A percentile compares a stretch with the other conserved stretches of the same genome.
Conservation (phyloP, 2,797 vertebrate genomes). For the Pyrrhura leucotis region DNA sequence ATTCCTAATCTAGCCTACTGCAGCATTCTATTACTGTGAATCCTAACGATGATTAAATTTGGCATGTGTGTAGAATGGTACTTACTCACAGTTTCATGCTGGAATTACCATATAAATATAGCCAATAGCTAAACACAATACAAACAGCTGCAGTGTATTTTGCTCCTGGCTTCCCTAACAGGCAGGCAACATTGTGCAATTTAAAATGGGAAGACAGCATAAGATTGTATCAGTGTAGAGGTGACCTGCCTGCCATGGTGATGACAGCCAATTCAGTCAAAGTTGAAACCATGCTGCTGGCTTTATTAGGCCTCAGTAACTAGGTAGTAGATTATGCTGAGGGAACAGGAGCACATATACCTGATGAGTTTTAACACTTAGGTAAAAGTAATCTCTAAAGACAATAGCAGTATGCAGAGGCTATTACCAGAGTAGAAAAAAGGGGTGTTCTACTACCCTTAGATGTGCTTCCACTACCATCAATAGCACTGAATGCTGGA, state of each 20-base stretch:
- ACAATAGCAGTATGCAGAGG: background rate
- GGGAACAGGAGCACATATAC: background rate
- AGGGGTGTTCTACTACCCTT: background rate
- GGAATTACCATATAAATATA: conserved; percentile 38
- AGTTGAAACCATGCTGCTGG: background rate
- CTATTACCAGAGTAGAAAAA: background rate
- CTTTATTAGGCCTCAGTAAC: background rate
- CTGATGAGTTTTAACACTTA: background rate
- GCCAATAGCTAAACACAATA: background rate
- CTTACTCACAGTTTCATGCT: background rate
- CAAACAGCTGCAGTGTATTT: conserved; percentile 5
- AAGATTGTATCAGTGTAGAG: background rate
- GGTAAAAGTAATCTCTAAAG: background rate
- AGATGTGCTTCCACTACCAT: background rate
- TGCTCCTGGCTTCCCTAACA: background rate
- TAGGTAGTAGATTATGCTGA: background rate
- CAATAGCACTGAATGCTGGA: background rate
- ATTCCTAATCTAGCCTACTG: background rate
- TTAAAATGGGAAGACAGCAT: background rate
- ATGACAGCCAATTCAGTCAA: background rate
- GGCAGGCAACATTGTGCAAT: background rate
- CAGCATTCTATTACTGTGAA: background rate
- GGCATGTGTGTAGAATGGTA: background rate
- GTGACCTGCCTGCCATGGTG: background rate
- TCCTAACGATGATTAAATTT: background rate